These are phyloP conservation scores for Osedax frankpressi DNA, from an alignment of 2,888 invertebrate genomes.

Conservation along the genomic window DNA sequence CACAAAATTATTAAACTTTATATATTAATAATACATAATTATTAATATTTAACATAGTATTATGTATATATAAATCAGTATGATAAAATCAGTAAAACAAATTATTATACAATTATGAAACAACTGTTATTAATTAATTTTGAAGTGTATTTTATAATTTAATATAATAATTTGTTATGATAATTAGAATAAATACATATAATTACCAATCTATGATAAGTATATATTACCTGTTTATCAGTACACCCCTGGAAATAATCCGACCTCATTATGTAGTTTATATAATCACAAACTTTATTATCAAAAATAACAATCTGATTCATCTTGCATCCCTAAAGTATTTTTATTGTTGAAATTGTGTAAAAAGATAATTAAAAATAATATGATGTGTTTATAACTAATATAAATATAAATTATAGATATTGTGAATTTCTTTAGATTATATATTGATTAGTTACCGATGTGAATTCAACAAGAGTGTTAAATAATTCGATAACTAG, in stretches of 20 bases:
- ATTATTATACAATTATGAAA: too few relatives aligned
- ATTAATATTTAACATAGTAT: too few relatives aligned
- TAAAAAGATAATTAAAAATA: neutral
- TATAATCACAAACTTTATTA: conserved; percentile 44
- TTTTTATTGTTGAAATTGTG: neutral
- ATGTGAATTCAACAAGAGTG: conserved; percentile 40
- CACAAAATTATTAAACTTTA: too few relatives aligned
- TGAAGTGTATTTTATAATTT: too few relatives aligned
- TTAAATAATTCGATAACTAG: conserved; percentile 41
- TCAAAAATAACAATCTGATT: conserved; percentile 44
- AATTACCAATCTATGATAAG: too few relatives aligned
- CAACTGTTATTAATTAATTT: too few relatives aligned
- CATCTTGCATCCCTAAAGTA: neutral
- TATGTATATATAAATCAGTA: too few relatives aligned
- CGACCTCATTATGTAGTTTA: conserved; percentile 42
- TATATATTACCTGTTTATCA: conserved; percentile 33
- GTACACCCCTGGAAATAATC: conserved; percentile 35
- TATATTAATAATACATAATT: too few relatives aligned
- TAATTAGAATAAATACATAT: too few relatives aligned
- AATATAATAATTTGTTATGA: too few relatives aligned
- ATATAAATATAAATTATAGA: neutral
- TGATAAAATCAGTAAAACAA: too few relatives aligned
- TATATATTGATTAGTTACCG: conserved; percentile 27
- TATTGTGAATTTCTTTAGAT: neutral
- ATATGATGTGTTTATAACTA: neutral